A percentile compares a stretch with the other conserved stretches of the same genome.
Conservation (phyloP, 2,888 invertebrate genomes). For the Mythimna vitellina region DNA sequence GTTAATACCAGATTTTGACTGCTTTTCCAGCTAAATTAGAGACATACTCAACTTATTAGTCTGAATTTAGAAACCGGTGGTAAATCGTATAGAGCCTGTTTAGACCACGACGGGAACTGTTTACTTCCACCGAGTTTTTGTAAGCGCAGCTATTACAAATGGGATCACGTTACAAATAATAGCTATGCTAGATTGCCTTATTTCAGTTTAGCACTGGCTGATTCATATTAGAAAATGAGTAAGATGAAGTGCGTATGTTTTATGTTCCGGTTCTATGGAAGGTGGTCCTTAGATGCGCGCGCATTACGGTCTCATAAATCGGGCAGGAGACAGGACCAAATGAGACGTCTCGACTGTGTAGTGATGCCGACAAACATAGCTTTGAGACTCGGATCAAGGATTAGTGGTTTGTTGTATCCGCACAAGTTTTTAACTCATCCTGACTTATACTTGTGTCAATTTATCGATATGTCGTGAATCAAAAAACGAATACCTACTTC, state of each 20-base stretch:
- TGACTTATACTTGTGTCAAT: constrained; percentile 45
- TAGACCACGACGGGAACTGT: neutral
- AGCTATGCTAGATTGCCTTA: constrained; percentile 18
- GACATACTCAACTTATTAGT: no score
- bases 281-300: constrained; percentile 64
- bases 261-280: constrained; percentile 55
- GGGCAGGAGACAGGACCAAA: constrained; percentile 67
- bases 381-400: constrained; percentile 27
- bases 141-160: constrained; percentile 17
- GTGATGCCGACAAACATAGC: constrained; percentile 66
- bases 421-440: constrained; percentile 43
- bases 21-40: no score
- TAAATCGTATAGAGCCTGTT: no score
- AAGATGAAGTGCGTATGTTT: constrained; percentile 42
- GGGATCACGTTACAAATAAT: constrained; percentile 35
- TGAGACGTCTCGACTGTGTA: constrained; percentile 67
- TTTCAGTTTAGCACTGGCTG: constrained; percentile 27
- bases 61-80: neutral
- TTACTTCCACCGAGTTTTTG: neutral
- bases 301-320: constrained; percentile 75
- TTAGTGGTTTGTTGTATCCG: constrained; percentile 41
- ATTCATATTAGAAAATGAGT: constrained; percentile 50
- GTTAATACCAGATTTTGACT: no score
- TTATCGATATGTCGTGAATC: constrained; percentile 36
- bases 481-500: no score